phyloP scores from a whole-genome alignment of 2,113 vertebrate species.

The Odocoileus virginianus region DNA sequence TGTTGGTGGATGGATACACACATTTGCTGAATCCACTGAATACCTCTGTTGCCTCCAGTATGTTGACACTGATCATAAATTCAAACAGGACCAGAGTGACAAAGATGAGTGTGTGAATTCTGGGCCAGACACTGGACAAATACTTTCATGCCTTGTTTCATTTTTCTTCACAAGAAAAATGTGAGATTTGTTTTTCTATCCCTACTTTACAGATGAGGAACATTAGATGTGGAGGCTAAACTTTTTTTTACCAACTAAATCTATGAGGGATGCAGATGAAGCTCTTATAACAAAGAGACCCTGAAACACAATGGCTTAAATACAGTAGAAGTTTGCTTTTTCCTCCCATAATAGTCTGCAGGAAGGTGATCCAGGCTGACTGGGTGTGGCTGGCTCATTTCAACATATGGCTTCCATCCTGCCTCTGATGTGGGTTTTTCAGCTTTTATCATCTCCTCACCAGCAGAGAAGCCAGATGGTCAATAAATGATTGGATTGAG shows the following conservation, averaged over 20 bases:
- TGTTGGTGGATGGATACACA: background rate
- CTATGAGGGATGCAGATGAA: background rate
- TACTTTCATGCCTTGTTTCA: slow-evolving; percentile 9
- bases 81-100: slow-evolving; percentile 22
- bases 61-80: slow-evolving; percentile 31
- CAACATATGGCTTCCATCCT: background rate
- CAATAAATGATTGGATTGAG: background rate
- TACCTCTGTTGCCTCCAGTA: background rate
- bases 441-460: background rate
- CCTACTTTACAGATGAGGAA: slow-evolving; percentile 2
- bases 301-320: background rate
- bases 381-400: too few species aligned
- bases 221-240: background rate
- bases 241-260: background rate
- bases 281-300: background rate
- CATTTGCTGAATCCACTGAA: background rate
- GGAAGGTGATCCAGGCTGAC: background rate
- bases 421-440: background rate
- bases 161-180: background rate
- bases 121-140: slow-evolving; percentile 36
- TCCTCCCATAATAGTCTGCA: background rate
- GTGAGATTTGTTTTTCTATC: background rate
- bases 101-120: slow-evolving; percentile 48
- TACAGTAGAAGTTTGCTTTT: background rate
- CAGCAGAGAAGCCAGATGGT: background rate